Conservation (phyloP, 2,888 invertebrate genomes). For the Schrankia costaestrigalis region DNA sequence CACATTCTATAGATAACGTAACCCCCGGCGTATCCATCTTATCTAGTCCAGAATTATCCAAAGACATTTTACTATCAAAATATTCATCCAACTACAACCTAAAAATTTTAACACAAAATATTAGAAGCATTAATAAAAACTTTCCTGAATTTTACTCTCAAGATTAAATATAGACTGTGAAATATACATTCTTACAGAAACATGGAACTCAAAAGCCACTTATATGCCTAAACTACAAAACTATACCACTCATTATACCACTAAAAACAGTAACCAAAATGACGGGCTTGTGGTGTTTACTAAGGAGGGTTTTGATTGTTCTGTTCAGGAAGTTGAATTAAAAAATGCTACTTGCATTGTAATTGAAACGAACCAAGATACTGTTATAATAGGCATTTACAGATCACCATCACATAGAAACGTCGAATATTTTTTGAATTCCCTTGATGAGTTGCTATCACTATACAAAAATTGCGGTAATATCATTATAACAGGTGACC, state of each 20-base stretch:
- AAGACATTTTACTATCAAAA: not conserved
- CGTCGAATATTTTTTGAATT: not conserved
- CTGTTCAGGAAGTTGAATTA: not conserved
- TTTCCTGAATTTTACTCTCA: not conserved
- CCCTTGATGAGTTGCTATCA: not conserved
- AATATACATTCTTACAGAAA: constrained; percentile 2
- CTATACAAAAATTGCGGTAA: not conserved
- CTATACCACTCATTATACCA: not conserved
- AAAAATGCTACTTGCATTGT: not conserved
- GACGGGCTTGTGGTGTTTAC: not conserved
- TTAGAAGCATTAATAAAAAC: constrained; percentile 1
- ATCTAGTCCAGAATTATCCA: not conserved
- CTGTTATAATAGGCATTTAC: not conserved
- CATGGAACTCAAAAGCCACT: not conserved
- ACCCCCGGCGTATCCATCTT: not conserved
- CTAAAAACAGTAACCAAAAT: not conserved
- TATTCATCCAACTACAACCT: not conserved
- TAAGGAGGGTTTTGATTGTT: not conserved
- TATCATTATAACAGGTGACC: not conserved
- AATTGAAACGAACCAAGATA: not conserved
- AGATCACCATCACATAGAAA: not conserved
- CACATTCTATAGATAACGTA: not conserved
- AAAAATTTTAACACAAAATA: not conserved
- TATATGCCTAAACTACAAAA: not conserved
- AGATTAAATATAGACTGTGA: not conserved